phyloP scores from a whole-genome alignment of 2,113 vertebrate species.

The Pholis gunnellus region DNA sequence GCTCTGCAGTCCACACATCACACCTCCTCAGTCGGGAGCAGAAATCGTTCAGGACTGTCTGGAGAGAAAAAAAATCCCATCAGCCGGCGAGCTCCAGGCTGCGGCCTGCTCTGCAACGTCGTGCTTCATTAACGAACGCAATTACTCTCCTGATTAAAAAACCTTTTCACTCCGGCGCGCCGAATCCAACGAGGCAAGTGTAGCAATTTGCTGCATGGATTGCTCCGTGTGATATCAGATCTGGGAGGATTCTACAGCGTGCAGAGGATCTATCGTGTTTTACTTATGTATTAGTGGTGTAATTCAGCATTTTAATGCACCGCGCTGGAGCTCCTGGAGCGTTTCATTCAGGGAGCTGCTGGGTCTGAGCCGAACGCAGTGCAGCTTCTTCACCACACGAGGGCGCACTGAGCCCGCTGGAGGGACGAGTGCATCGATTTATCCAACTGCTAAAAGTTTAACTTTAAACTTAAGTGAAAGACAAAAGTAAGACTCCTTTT shows the following conservation, averaged over 20 bases:
- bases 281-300: constrained; percentile 49
- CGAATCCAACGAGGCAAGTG: constrained; percentile 59
- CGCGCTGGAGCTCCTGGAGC: constrained; percentile 32
- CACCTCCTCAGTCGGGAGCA: constrained; percentile 40
- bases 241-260: constrained; percentile 41
- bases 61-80: constrained; percentile 45
- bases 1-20: constrained; percentile 61
- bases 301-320: constrained; percentile 53
- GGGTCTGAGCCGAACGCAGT: not conserved
- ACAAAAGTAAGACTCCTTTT: not conserved
- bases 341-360: not conserved
- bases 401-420: constrained; percentile 21
- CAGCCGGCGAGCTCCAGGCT: constrained; percentile 45
- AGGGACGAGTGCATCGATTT: constrained; percentile 3
- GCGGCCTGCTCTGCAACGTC: constrained; percentile 37
- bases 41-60: constrained; percentile 51
- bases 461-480: not conserved
- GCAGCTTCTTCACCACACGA: constrained; percentile 30
- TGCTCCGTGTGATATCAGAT: constrained; percentile 58
- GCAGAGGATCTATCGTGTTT: constrained; percentile 60
- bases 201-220: constrained; percentile 70
- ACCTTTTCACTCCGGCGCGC: constrained; percentile 51
- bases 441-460: not conserved
- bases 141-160: constrained; percentile 70
- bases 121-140: constrained; percentile 67